These are phyloP conservation scores for Amblyteles armatorius DNA, from an alignment of 2,888 invertebrate species.

Conservation along the genomic window DNA sequence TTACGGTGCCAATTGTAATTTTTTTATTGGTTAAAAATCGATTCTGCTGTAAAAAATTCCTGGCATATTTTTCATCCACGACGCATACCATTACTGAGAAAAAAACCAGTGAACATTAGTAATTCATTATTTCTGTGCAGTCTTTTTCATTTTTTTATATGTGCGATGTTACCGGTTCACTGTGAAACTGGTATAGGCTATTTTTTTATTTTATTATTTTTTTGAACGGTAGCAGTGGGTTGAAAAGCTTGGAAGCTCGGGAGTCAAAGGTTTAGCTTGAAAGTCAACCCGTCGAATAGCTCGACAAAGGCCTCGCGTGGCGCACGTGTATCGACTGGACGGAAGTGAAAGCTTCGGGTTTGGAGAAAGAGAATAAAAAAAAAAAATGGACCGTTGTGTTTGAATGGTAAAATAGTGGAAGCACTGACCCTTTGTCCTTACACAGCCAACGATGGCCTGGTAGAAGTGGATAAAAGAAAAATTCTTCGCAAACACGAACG, in stretches of 20 bases:
- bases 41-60: too few species aligned
- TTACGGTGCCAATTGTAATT: too few species aligned
- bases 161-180: background rate
- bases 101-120: background rate
- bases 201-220: background rate
- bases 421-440: background rate
- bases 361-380: background rate
- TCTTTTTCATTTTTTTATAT: constrained; percentile 12
- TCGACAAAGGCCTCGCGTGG: constrained; percentile 32
- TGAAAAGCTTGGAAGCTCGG: constrained; percentile 12
- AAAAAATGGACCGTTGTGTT: background rate
- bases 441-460: background rate
- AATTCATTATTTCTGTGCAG: background rate
- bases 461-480: background rate
- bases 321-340: constrained; percentile 9
- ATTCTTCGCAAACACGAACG: background rate
- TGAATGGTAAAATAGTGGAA: background rate
- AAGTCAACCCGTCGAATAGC: constrained; percentile 38
- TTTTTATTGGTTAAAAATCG: too few species aligned
- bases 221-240: background rate
- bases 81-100: too few species aligned
- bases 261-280: constrained; percentile 40
- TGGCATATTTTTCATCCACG: too few species aligned
- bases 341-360: constrained; percentile 16
- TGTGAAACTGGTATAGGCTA: background rate